Evolutionary conservation across 2,797 vertebrate species (phyloP), one percentile per base, ranked within the genome.

Genomic region (Muscicapa comitata): DNA sequence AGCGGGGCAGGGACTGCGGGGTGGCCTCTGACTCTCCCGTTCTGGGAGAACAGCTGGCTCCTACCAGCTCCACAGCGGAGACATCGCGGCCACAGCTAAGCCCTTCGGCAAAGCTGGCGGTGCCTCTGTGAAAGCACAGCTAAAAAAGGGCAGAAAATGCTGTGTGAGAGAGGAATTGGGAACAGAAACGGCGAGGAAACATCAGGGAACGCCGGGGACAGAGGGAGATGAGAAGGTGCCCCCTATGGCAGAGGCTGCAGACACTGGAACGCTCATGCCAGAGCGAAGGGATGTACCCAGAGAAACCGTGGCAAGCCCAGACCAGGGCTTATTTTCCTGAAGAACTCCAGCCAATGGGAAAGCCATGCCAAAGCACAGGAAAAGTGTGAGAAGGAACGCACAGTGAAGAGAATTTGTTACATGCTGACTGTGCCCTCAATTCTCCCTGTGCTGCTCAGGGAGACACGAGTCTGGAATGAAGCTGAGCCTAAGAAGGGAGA

Each of bases 241-340:
- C 24, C 40, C 26, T 15, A 1, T 11, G 25, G 37, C 72, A 78
- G 8, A 37, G 33, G 4, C 72, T 40, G 48, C 24, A 79, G 25
- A 31, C 12, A 13, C 20, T 38, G 50, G 16, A 26, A 35, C 17
- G 47, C 17, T 15, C 29, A 5, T 3, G 2, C 18, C 7, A 2
- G 21, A 40, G 33, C 25, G 43, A 68, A 53, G 10, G n/a, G 37
- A 21, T 43, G 15, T 12, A 33, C 26, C 5, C 53, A n/a, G n/a
- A 25, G 50, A 35, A 78, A 31, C 15, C 13, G 25, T 40, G 62
- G 35, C 5, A 10, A 93, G 17, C 29, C 15, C 21, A 3, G 7
- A n/a, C 1, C 0, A 3, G 13, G 65, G 16, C 17, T 20, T 15
- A 0, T 61, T 43, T 53, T 71, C 13, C 17, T 35, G 11, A 43